Evolutionary conservation across 2,797 vertebrate genomes (phyloP).

Genomic region (Picus viridis): DNA sequence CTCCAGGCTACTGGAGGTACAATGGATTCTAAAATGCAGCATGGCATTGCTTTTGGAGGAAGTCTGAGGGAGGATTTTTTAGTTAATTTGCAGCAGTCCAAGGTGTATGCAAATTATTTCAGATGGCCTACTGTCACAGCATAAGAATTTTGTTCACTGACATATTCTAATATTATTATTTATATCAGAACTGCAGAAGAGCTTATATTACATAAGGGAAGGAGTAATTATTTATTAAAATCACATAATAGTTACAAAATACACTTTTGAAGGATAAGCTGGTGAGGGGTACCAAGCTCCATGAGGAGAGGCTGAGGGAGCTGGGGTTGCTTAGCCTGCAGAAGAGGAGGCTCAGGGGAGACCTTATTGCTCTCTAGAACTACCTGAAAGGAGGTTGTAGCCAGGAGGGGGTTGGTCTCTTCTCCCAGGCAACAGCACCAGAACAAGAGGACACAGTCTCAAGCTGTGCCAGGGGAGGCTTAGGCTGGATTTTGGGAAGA

Average conservation of each 20-base stretch:
- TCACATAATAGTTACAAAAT: background rate
- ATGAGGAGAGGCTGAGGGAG: too few relatives aligned
- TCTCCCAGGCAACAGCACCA: too few relatives aligned
- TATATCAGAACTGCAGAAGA: background rate
- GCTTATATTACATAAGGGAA: background rate
- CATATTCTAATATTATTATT: background rate
- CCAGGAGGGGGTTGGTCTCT: too few relatives aligned
- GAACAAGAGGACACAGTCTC: too few relatives aligned
- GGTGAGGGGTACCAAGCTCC: too few relatives aligned
- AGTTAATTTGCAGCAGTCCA: background rate
- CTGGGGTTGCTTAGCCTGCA: too few relatives aligned
- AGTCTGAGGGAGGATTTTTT: background rate
- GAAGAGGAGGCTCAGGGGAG: too few relatives aligned
- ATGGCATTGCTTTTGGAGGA: background rate
- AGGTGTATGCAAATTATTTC: background rate
- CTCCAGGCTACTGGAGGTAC: too few relatives aligned
- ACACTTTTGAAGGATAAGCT: background rate
- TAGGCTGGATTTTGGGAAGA: too few relatives aligned
- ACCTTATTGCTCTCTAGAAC: too few relatives aligned
- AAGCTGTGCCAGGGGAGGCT: too few relatives aligned
- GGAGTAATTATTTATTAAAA: background rate
- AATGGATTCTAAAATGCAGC: background rate
- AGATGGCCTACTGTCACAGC: background rate
- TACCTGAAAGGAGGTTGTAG: too few relatives aligned
- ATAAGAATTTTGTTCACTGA: background rate